Conservation (phyloP, 2,888 invertebrate species). For the Spodoptera picta region DNA sequence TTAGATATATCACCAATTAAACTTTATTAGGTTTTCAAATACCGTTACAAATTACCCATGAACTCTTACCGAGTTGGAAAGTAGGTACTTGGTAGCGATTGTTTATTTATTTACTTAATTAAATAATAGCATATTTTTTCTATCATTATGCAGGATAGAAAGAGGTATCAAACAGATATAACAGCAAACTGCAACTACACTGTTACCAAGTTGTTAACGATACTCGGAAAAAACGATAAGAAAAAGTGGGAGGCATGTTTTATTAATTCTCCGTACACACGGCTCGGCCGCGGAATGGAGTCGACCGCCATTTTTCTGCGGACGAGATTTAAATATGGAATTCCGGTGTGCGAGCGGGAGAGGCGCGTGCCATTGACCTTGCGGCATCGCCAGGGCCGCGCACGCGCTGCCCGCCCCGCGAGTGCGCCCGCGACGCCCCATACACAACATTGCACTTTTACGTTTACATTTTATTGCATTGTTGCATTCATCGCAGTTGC, state of each 20-base stretch:
- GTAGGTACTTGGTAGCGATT: slow-evolving; percentile 56
- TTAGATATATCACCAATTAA: slow-evolving; percentile 51
- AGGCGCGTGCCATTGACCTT: slow-evolving; percentile 88
- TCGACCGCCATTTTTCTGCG: slow-evolving; percentile 88
- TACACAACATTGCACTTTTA: slow-evolving; percentile 69
- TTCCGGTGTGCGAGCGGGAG: slow-evolving; percentile 88
- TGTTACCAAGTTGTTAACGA: slow-evolving; percentile 79
- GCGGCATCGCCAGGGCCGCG: slow-evolving; percentile 79
- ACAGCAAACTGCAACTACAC: slow-evolving; percentile 73
- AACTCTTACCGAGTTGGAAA: slow-evolving; percentile 37
- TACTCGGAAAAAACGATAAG: slow-evolving; percentile 81
- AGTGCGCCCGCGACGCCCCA: slow-evolving; percentile 63
- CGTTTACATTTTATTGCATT: slow-evolving; percentile 65
- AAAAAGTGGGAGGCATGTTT: slow-evolving; percentile 84
- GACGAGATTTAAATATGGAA: slow-evolving; percentile 89
- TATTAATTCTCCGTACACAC: slow-evolving; percentile 87
- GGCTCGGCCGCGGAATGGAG: slow-evolving; percentile 82
- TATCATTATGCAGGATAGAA: slow-evolving; percentile 53
- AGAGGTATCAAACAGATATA: slow-evolving; percentile 59
- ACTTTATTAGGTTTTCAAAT: slow-evolving; percentile 64
- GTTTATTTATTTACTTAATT: slow-evolving; percentile 26
- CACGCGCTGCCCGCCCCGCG: slow-evolving; percentile 78
- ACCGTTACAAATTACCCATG: slow-evolving; percentile 66
- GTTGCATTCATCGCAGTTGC: slow-evolving; percentile 39
- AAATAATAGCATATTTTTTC: slow-evolving; percentile 61